Evolutionary conservation across 2,797 vertebrate genomes (phyloP).

Genomic region (Gastrophryne carolinensis): DNA sequence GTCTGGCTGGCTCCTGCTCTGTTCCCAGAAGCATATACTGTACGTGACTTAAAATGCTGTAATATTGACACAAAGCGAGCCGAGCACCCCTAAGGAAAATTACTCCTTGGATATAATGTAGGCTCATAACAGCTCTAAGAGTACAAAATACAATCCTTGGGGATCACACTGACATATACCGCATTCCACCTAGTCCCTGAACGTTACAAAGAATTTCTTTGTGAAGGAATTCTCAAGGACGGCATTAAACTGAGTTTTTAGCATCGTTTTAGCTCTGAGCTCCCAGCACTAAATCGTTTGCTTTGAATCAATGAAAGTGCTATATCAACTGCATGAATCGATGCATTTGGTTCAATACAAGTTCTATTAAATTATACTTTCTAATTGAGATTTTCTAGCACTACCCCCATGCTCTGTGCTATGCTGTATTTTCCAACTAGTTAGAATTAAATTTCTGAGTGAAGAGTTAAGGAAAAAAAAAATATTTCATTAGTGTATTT

Average conservation of each 20-base stretch:
- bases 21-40: slow-evolving; percentile 96
- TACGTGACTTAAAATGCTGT: slow-evolving; percentile 99
- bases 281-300: slow-evolving; percentile 77
- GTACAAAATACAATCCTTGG: slow-evolving; percentile 96
- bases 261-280: slow-evolving; percentile 77
- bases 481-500: no score
- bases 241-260: slow-evolving; percentile 94
- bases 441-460: slow-evolving; percentile 48
- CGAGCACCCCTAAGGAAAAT: slow-evolving; percentile 95
- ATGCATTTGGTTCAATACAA: slow-evolving; percentile 76
- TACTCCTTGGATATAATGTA: slow-evolving; percentile 99
- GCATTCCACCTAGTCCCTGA: slow-evolving; percentile 96
- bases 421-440: slow-evolving; percentile 58
- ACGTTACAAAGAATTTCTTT: slow-evolving; percentile 96
- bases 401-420: slow-evolving; percentile 59
- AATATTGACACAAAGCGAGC: slow-evolving; percentile 98
- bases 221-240: slow-evolving; percentile 98
- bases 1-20: slow-evolving; percentile 95
- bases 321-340: slow-evolving; percentile 81
- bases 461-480: background rate
- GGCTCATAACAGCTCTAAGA: slow-evolving; percentile 99
- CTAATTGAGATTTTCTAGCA: slow-evolving; percentile 78
- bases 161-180: slow-evolving; percentile 94
- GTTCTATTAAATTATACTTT: slow-evolving; percentile 86
- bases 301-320: slow-evolving; percentile 76